phyloP scores from a whole-genome alignment of 2,888 invertebrate genomes.

The Drosophila anomalata region DNA sequence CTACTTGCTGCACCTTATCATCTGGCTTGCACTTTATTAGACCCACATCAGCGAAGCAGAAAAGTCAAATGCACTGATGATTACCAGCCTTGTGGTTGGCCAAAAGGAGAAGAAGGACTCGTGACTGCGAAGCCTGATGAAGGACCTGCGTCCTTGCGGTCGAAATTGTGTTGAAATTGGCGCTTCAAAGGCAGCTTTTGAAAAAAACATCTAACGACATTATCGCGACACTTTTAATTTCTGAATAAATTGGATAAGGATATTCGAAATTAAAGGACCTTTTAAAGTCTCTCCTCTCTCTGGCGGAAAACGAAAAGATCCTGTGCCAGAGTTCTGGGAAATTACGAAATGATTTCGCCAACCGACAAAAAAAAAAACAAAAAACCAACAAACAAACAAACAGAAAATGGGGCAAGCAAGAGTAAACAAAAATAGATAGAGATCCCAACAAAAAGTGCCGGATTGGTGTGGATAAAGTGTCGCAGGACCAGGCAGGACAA shows the following conservation, averaged over 20 bases:
- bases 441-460: background rate
- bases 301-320: background rate
- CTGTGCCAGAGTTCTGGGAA: background rate
- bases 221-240: background rate
- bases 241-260: background rate
- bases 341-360: slow-evolving; percentile 32
- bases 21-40: slow-evolving; percentile 72
- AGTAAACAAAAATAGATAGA: slow-evolving; percentile 32
- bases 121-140: background rate
- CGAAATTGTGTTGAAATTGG: slow-evolving; percentile 69
- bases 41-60: slow-evolving; percentile 76
- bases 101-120: background rate
- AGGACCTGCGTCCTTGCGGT: slow-evolving; percentile 46
- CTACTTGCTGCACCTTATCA: slow-evolving; percentile 56
- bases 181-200: slow-evolving; percentile 46
- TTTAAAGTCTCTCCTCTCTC: background rate
- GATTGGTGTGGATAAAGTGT: slow-evolving; percentile 5
- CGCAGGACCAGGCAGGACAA: slow-evolving; percentile 23
- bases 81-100: slow-evolving; percentile 46
- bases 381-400: slow-evolving; percentile 22
- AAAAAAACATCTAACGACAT: background rate
- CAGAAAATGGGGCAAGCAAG: slow-evolving; percentile 34
- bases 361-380: slow-evolving; percentile 13
- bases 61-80: slow-evolving; percentile 76
- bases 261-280: background rate